Conservation (phyloP, 2,888 invertebrate genomes). For the Dicyrtomina minuta region DNA sequence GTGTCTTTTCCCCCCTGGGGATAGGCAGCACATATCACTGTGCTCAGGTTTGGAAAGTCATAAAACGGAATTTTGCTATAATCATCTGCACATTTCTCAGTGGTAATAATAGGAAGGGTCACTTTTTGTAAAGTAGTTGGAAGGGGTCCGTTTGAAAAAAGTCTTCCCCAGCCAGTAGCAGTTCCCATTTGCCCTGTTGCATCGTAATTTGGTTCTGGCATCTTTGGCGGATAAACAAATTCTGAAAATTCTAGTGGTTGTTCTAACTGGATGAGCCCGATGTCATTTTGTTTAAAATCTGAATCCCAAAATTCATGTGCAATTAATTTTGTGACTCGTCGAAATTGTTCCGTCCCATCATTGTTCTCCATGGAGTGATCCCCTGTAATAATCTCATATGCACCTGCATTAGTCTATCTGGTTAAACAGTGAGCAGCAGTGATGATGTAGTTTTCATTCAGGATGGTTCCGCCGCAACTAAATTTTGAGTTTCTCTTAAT, state of each 20-base stretch:
- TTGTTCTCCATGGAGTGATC: slow-evolving; percentile 20
- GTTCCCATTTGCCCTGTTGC: slow-evolving; percentile 44
- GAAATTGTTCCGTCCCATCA: slow-evolving; percentile 25
- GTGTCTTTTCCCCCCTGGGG: slow-evolving; percentile 31
- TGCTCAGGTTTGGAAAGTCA: too few relatives aligned
- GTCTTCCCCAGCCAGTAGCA: slow-evolving; percentile 55
- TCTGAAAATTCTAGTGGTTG: slow-evolving; percentile 44
- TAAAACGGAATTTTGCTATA: too few relatives aligned
- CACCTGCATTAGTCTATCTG: too few relatives aligned
- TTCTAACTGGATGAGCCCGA: slow-evolving; percentile 56
- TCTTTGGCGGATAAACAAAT: too few relatives aligned
- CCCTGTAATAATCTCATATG: slow-evolving; percentile 34
- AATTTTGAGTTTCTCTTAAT: too few relatives aligned
- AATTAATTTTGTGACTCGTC: slow-evolving; percentile 11
- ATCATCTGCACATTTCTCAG: too few relatives aligned
- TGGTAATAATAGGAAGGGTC: slow-evolving; percentile 37
- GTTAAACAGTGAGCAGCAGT: too few relatives aligned
- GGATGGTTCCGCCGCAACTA: slow-evolving; percentile 35
- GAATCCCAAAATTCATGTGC: slow-evolving; percentile 28
- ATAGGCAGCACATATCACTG: slow-evolving; percentile 43
- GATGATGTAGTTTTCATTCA: slow-evolving; percentile 30
- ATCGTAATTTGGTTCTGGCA: too few relatives aligned
- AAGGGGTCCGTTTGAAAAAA: slow-evolving; percentile 28
- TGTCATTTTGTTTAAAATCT: slow-evolving; percentile 55
- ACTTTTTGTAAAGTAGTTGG: slow-evolving; percentile 35